These are phyloP conservation scores for Agonopterix heracliana DNA, from an alignment of 2,888 invertebrate species.

Conservation along the genomic window DNA sequence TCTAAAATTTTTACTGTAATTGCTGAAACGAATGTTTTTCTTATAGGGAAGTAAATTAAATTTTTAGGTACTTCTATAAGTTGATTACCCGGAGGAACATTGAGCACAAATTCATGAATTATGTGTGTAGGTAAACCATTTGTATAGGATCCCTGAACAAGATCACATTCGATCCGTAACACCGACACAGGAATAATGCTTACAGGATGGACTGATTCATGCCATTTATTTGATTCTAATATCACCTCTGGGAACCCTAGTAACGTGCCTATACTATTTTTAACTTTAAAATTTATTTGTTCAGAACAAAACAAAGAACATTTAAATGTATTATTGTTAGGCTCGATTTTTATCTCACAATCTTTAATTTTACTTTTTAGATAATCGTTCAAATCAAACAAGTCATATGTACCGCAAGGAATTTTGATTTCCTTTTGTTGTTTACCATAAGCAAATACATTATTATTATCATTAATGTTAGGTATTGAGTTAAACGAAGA, in stretches of 20 bases:
- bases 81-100: slow-evolving; percentile 6
- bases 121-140: slow-evolving; percentile 5
- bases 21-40: slow-evolving; percentile 8
- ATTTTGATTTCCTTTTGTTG: slow-evolving; percentile 3
- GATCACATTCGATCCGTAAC: slow-evolving; percentile 8
- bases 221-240: slow-evolving; percentile 6
- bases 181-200: slow-evolving; percentile 8
- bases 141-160: slow-evolving; percentile 5
- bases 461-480: slow-evolving; percentile 5
- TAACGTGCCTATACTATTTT: slow-evolving; percentile 3
- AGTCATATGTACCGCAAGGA: slow-evolving; percentile 9
- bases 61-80: slow-evolving; percentile 10
- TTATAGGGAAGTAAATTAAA: slow-evolving; percentile 13
- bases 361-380: not conserved
- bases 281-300: slow-evolving; percentile 1
- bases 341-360: not conserved
- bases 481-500: slow-evolving; percentile 7
- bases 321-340: slow-evolving; percentile 3
- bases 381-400: slow-evolving; percentile 2
- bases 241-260: slow-evolving; percentile 4
- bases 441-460: slow-evolving; percentile 5
- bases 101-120: slow-evolving; percentile 1
- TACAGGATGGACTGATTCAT: slow-evolving; percentile 7
- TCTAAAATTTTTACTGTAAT: slow-evolving; percentile 9
- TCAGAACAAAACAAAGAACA: slow-evolving; percentile 4